phyloP scores from a whole-genome alignment of 23 tunicate species.

The Halocynthia roretzi region DNA sequence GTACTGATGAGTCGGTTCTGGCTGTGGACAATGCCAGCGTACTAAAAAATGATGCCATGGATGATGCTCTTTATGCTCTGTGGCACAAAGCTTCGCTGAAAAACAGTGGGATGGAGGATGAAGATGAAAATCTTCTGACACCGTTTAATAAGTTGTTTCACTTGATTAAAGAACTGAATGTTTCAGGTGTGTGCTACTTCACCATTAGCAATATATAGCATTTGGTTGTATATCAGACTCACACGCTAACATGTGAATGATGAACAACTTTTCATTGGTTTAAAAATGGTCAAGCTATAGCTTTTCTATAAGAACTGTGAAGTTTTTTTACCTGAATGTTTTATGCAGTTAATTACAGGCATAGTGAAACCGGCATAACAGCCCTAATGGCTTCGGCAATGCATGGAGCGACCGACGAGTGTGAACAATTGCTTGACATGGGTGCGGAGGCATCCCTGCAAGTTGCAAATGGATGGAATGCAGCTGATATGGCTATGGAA shows the following conservation, averaged over 20 bases:
- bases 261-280: too few species aligned
- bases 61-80: slow-evolving; percentile 40
- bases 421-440: slow-evolving; percentile 32
- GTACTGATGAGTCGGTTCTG: too few species aligned
- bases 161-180: slow-evolving; percentile 36
- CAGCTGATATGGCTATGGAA: slow-evolving; percentile 45
- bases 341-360: slow-evolving; percentile 44
- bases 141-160: slow-evolving; percentile 43
- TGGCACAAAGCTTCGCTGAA: slow-evolving; percentile 30
- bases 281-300: neutral
- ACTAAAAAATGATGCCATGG: slow-evolving; percentile 15
- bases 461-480: slow-evolving; percentile 48
- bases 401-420: slow-evolving; percentile 43
- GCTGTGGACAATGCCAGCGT: too few species aligned
- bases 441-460: slow-evolving; percentile 55
- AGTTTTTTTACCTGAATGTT: neutral
- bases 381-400: slow-evolving; percentile 64
- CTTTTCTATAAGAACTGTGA: neutral
- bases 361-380: slow-evolving; percentile 72
- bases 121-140: neutral
- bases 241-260: too few species aligned
- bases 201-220: too few species aligned
- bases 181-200: slow-evolving; percentile 29
- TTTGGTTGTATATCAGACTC: neutral
- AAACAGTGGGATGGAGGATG: slow-evolving; percentile 1